Base-by-base conservation (phyloP, 2,113 vertebrate genomes). In the Sitta europaea region DNA sequence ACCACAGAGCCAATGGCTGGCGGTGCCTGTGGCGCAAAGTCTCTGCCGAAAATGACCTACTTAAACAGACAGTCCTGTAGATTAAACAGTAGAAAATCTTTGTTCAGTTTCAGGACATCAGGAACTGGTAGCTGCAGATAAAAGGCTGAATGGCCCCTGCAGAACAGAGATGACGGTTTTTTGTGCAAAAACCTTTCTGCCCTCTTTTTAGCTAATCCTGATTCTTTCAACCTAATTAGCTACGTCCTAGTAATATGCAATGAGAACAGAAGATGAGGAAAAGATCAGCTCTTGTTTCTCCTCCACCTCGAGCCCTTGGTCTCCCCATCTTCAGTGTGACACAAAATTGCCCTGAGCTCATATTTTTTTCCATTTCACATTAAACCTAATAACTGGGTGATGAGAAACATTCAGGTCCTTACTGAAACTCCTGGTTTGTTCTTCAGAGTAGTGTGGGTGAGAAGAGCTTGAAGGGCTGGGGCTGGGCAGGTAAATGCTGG, bases 21-120 rank as follows among this genome's bases (percentile, higher is more conserved):
- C 6, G 1, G 10, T 47, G 47, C 1, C 0, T 8, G 23, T 77
- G 76, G 38, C 0, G 3, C 55, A 27, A 78, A 79, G 35, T 28
- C 70, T 62, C 66, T 43, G 47, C 68, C 2, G 7, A 73, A 81
- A 78, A 12, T 19, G 10, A 82, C 31, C 61, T 83, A 10, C 33
- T 89, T 73, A 36, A 80, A 29, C 51, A 24, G 48, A 51, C 59
- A 24, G 48, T 55, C 59, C 45, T 29, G 50, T 28, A 48, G 20
- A 36, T 68, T 19, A 29, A 53, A 65, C 23, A 28, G 23, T 0
- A 17, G 6, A 42, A 79, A 21, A 6, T 35, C 54, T 70, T 48
- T 35, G 40, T 76, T 54, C 38, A 8, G 3, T 50, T 71, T 57
- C 10, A 3, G 15, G 24, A 10, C 9, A 3, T 36, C 35, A 23